Conservation (phyloP, 2,113 vertebrate genomes). For the Murina feae region DNA sequence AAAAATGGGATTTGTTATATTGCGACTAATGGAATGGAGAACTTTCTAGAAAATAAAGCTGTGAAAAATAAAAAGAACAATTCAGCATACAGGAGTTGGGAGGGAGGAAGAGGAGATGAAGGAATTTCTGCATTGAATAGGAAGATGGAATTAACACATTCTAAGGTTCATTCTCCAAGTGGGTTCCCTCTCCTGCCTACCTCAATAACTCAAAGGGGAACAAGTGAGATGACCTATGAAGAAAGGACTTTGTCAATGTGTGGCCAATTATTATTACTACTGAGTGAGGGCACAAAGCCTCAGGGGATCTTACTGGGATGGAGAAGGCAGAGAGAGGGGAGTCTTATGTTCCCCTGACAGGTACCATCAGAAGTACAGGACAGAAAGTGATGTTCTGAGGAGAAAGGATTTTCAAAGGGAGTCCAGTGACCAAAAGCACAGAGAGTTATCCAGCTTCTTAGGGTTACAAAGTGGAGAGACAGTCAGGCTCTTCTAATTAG, state of each 20-base stretch:
- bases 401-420: background rate
- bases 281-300: background rate
- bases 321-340: background rate
- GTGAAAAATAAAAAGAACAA: background rate
- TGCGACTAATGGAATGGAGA: background rate
- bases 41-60: slow-evolving; percentile 1
- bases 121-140: background rate
- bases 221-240: background rate
- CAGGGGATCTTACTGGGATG: background rate
- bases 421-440: background rate
- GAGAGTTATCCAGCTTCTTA: background rate
- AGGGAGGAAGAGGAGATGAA: background rate
- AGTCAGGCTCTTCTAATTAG: background rate
- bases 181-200: background rate
- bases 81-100: background rate
- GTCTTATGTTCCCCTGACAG: background rate
- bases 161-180: background rate
- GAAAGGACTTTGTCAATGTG: background rate
- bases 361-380: background rate
- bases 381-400: background rate
- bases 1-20: background rate
- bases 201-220: background rate
- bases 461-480: background rate
- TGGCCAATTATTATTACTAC: background rate
- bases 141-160: background rate